Base-by-base conservation (phyloP, 2,888 invertebrate species). In the Eristalis tenax region DNA sequence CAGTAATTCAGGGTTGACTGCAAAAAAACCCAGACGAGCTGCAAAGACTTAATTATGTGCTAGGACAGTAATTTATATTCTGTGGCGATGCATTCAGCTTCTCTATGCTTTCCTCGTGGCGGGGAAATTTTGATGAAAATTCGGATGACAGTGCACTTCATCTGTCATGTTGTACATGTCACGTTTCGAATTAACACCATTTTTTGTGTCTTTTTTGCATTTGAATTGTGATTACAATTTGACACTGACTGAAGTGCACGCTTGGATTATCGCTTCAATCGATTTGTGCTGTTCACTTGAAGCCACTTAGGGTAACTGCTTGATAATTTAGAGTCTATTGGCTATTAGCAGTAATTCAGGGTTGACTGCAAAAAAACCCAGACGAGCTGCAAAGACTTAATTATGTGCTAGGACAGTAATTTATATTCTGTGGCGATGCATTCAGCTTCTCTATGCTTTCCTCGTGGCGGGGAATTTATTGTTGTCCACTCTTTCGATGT, bases 71-170 rank as follows among this genome's bases (percentile, higher is more conserved):
- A 50, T 50, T 50, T 50, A 18, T 50, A 50, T 50, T 50, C 50
- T 18, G 10, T 50, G 18, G 50, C n/a, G 50, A 18, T 50, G 18
- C 50, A 18, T 50, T 5, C 13, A 38, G 13, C 13, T 38, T 38
- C 13, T 38, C 13, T 38, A 38, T 38, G 11, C 38, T 38, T 4
- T 50, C 8, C 18, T 50, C 18, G n/a, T n/a, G n/a, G n/a, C n/a
- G n/a, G n/a, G n/a, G n/a, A n/a, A n/a, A n/a, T n/a, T n/a, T n/a
- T n/a, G n/a, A n/a, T n/a, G n/a, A n/a, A n/a, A n/a, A n/a, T n/a
- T 4, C n/a, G 68, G 40, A 32, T 76, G 66, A 61, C 32, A 26
- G 56, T 43, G 63, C 59, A 59, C 59, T 50, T 61, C 28, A 18
- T 40, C 22, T 32, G 22, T 5, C 26, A 22, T 35, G 26, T 32